phyloP scores from a whole-genome alignment of 2,888 invertebrate species.

The Boloria euphrosyne region DNA sequence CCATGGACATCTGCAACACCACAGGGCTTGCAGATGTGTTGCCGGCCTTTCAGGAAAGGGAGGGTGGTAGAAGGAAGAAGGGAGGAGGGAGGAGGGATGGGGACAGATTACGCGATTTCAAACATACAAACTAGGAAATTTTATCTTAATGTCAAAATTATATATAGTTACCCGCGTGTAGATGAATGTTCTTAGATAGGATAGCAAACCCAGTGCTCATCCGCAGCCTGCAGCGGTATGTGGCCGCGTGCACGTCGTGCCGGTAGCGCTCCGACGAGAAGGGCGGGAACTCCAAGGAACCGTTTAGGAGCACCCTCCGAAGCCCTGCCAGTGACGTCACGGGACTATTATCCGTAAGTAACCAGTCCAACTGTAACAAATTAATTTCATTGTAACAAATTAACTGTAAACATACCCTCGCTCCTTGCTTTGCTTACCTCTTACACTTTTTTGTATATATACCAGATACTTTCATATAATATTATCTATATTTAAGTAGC shows the following conservation, averaged over 20 bases:
- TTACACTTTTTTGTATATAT: no score
- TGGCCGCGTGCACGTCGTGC: slow-evolving; percentile 91
- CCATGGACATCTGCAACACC: no score
- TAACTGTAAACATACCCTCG: background rate
- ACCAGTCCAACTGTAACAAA: slow-evolving; percentile 86
- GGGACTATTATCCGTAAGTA: slow-evolving; percentile 86
- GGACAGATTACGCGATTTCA: background rate
- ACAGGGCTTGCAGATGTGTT: no score
- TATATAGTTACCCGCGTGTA: slow-evolving; percentile 89
- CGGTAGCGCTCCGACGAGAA: slow-evolving; percentile 91
- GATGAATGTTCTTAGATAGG: slow-evolving; percentile 92
- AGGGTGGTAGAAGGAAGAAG: no score
- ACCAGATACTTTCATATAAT: no score
- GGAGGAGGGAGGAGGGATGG: no score
- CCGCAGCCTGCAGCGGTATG: slow-evolving; percentile 86
- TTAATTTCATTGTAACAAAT: background rate
- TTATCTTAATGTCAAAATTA: background rate
- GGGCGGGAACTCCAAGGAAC: slow-evolving; percentile 92
- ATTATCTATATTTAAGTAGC: no score
- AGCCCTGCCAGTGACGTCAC: slow-evolving; percentile 86
- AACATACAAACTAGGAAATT: background rate
- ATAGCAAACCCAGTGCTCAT: slow-evolving; percentile 81
- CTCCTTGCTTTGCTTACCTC: no score
- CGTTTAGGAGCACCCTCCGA: slow-evolving; percentile 89
- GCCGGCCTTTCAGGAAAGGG: no score